These are phyloP conservation scores for Pseudochromis fuscus DNA, from an alignment of 2,797 vertebrate species.

Conservation along the genomic window DNA sequence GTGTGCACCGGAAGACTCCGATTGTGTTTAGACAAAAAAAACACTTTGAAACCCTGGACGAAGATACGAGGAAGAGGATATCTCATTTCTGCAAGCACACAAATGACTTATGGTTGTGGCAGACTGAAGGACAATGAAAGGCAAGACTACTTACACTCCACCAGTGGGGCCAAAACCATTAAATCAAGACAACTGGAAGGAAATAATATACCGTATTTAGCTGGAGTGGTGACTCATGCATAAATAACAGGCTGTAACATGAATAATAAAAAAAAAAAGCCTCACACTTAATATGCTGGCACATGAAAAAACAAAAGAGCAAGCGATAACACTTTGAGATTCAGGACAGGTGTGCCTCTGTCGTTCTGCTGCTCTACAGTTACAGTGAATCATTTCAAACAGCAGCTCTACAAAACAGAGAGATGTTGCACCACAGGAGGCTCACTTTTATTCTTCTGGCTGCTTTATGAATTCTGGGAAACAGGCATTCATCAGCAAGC, in stretches of 20 bases:
- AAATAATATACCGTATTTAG: constrained; percentile 25
- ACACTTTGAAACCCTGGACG: constrained; percentile 29
- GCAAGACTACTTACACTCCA: constrained; percentile 24
- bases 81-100: constrained; percentile 43
- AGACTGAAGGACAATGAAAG: constrained; percentile 42
- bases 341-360: constrained; percentile 42
- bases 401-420: constrained; percentile 35
- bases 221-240: constrained; percentile 37
- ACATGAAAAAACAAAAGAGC: constrained; percentile 36
- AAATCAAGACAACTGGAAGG: constrained; percentile 14
- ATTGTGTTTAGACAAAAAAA: constrained; percentile 13
- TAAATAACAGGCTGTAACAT: constrained; percentile 32
- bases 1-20: constrained; percentile 33
- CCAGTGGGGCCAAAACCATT: constrained; percentile 18
- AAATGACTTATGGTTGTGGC: constrained; percentile 34
- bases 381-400: constrained; percentile 36
- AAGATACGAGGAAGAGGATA: constrained; percentile 22
- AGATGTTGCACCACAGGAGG: constrained; percentile 23
- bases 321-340: constrained; percentile 24
- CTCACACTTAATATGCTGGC: constrained; percentile 33
- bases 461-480: constrained; percentile 12
- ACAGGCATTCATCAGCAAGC: constrained; percentile 7
- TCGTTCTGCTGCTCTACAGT: constrained; percentile 13
- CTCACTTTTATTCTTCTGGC: constrained; percentile 32
- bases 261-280: constrained; percentile 36